These are phyloP conservation scores for Drosophila suboccidentalis DNA, from an alignment of 2,888 invertebrate genomes.

Conservation along the genomic window DNA sequence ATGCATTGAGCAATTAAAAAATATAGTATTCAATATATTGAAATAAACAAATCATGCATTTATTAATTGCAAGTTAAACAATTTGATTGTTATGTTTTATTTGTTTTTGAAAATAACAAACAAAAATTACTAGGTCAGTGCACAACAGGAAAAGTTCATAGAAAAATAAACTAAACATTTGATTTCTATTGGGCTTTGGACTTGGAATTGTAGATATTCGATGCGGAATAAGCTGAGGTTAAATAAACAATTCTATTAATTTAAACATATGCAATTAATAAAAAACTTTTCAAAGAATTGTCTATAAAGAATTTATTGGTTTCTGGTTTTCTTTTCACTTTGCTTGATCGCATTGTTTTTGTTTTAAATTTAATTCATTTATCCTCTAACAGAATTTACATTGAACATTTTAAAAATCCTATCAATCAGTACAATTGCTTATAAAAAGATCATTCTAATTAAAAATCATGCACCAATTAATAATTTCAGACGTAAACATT, in stretches of 20 bases:
- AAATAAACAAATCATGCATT: background rate
- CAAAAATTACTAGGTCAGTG: background rate
- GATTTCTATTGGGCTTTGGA: background rate
- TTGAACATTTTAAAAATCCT: too few species aligned
- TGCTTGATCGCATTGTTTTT: too few species aligned
- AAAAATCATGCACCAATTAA: slow-evolving; percentile 25
- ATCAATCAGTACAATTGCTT: background rate
- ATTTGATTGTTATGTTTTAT: slow-evolving; percentile 22
- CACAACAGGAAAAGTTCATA: background rate
- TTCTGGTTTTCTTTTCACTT: too few species aligned
- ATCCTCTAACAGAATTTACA: too few species aligned
- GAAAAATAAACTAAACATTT: background rate
- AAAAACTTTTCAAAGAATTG: too few species aligned
- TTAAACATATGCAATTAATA: too few species aligned
- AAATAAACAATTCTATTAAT: background rate
- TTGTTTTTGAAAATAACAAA: background rate
- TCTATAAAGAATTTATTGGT: too few species aligned
- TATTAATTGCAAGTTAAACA: slow-evolving; percentile 24
- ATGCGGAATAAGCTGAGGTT: background rate
- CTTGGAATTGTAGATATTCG: background rate
- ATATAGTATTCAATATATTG: background rate
- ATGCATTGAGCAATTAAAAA: slow-evolving; percentile 7
- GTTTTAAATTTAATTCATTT: too few species aligned
- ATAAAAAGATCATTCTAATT: background rate
- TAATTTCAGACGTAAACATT: slow-evolving; percentile 21